These are phyloP conservation scores for Sternarchorhynchus goeldii DNA, from an alignment of 2,797 vertebrate species.

Conservation along the genomic window DNA sequence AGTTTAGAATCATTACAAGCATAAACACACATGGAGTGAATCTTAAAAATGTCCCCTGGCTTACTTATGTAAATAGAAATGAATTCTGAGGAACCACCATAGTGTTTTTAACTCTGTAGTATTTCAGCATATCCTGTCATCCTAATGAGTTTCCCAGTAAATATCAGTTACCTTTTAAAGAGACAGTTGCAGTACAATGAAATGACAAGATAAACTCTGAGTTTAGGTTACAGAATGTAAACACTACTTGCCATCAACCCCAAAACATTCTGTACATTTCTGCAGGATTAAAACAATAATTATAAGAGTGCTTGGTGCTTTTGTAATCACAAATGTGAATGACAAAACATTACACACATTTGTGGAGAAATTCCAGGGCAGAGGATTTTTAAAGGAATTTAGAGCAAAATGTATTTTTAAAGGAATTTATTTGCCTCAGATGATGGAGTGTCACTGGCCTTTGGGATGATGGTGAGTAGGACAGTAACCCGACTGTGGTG, in stretches of 20 bases:
- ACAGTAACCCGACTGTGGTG: not conserved
- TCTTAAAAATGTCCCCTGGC: constrained; percentile 12
- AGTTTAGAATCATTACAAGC: not conserved
- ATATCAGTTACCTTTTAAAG: constrained; percentile 6
- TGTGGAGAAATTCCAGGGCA: not conserved
- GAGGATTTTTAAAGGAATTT: not conserved
- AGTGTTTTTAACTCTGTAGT: constrained; percentile 46
- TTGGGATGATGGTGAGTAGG: not conserved
- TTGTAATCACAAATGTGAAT: not conserved
- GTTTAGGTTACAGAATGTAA: not conserved
- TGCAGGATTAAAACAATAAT: constrained; percentile 1
- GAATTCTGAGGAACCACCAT: constrained; percentile 29
- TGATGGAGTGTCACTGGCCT: constrained; percentile 10
- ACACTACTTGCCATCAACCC: not conserved
- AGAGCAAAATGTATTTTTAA: not conserved
- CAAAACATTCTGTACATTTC: not conserved
- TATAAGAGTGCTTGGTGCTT: not conserved
- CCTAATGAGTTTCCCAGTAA: constrained; percentile 47
- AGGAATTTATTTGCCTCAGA: constrained; percentile 10
- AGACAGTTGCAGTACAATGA: not conserved
- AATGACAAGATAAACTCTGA: not conserved
- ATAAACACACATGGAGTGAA: not conserved
- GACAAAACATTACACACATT: constrained; percentile 3
- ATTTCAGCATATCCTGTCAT: constrained; percentile 32
- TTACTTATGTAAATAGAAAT: constrained; percentile 54